A percentile compares a stretch with the other conserved stretches of the same genome.
Evolutionary conservation across 2,888 invertebrate species (phyloP).

Genomic region (Mycalesis mineus): DNA sequence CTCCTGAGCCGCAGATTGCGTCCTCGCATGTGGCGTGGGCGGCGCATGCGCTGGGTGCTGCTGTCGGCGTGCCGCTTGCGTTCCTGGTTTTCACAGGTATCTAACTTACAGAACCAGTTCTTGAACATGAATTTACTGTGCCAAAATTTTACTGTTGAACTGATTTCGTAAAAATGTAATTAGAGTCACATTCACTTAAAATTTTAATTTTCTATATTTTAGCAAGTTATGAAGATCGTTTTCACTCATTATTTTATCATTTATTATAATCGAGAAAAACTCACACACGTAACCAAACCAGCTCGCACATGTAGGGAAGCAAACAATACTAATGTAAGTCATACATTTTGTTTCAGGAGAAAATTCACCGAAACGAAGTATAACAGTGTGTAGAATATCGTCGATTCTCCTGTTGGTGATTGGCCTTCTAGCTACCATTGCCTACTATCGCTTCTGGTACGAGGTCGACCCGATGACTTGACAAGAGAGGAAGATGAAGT

Average conservation of each 20-base stretch:
- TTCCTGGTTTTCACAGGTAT: constrained; percentile 75
- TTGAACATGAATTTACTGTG: too few species aligned
- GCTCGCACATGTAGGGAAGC: too few species aligned
- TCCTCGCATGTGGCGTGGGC: constrained; percentile 80
- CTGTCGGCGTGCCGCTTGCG: constrained; percentile 81
- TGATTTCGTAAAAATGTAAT: too few species aligned
- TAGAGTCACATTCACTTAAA: too few species aligned
- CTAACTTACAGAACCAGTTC: neutral
- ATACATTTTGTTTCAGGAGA: constrained; percentile 58
- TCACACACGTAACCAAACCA: too few species aligned
- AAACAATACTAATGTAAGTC: too few species aligned
- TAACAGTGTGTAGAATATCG: constrained; percentile 41
- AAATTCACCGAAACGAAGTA: constrained; percentile 42
- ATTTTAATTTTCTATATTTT: too few species aligned
- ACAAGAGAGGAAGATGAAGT: constrained; percentile 3
- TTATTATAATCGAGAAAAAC: too few species aligned
- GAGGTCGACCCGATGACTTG: constrained; percentile 39
- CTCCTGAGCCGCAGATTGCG: constrained; percentile 31
- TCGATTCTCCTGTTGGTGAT: constrained; percentile 43
- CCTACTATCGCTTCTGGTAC: constrained; percentile 39
- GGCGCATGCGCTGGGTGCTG: constrained; percentile 84
- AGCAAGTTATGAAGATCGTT: too few species aligned
- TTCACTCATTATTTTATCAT: too few species aligned
- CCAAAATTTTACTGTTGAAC: too few species aligned
- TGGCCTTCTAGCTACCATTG: constrained; percentile 37